phyloP scores from a whole-genome alignment of 2,113 vertebrate species.

The Poicephalus gulielmi region DNA sequence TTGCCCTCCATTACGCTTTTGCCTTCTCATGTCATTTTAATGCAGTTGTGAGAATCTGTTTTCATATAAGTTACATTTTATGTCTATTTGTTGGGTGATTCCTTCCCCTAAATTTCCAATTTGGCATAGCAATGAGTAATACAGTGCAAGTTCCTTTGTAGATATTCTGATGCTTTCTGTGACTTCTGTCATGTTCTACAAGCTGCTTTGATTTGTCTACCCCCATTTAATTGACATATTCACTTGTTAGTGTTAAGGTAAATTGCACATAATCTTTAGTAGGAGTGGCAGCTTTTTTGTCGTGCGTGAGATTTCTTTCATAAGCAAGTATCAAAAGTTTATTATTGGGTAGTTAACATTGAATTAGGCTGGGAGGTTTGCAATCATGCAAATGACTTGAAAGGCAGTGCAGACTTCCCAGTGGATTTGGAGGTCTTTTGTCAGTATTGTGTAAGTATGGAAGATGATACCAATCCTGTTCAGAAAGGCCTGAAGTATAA shows the following conservation, averaged over 20 bases:
- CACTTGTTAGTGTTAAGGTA: not conserved
- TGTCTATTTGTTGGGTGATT: not conserved
- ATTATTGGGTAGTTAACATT: not conserved
- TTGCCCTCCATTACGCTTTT: conserved; percentile 7
- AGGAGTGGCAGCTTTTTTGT: not conserved
- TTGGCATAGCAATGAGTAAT: not conserved
- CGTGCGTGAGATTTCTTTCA: not conserved
- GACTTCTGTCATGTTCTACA: not conserved
- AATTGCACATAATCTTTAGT: not conserved
- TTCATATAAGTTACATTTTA: not conserved
- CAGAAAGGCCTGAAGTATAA: not conserved
- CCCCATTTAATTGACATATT: not conserved
- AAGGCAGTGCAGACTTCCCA: not conserved
- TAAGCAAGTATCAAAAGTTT: not conserved
- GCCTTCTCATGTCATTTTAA: conserved; percentile 11
- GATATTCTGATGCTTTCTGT: not conserved
- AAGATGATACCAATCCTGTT: not conserved
- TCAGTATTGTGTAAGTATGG: not conserved
- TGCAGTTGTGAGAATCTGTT: conserved; percentile 1
- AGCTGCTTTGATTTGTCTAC: not conserved
- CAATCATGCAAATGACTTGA: not conserved
- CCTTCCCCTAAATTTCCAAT: not conserved
- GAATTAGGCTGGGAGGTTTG: not conserved
- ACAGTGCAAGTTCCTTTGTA: not conserved
- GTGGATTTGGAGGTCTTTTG: not conserved